Evolutionary conservation across 2,797 vertebrate species (phyloP).

Genomic region (Chloroceryle inda): DNA sequence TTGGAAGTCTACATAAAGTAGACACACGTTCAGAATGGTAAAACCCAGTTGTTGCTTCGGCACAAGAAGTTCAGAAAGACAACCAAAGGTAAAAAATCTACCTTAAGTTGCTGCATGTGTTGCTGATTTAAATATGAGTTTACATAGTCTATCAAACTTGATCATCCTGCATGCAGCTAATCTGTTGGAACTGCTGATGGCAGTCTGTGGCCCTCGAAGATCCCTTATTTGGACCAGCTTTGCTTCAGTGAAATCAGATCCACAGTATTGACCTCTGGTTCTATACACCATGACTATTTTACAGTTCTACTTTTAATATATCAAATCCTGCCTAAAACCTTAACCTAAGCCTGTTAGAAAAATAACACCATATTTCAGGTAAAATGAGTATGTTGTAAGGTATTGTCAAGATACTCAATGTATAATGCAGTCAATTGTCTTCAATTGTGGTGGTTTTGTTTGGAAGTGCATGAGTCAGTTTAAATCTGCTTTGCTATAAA

Average conservation of each 20-base stretch:
- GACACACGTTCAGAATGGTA: neutral
- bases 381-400: neutral
- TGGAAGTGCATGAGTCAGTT: neutral
- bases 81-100: neutral
- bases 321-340: neutral
- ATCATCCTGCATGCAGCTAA: neutral
- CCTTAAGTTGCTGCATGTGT: neutral
- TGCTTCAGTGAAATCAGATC: neutral
- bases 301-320: neutral
- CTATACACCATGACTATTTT: neutral
- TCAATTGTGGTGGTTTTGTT: neutral
- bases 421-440: neutral
- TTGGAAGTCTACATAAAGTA: neutral
- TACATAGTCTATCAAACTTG: neutral
- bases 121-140: neutral
- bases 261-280: too few species aligned
- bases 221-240: neutral
- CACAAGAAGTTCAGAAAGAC: neutral
- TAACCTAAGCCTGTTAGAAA: neutral
- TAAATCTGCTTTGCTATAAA: neutral
- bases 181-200: neutral
- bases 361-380: neutral
- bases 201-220: neutral
- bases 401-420: neutral
- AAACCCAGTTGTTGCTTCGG: neutral